Conservation (phyloP, 2,797 vertebrate genomes). For the Ctenosaura bakeri region DNA sequence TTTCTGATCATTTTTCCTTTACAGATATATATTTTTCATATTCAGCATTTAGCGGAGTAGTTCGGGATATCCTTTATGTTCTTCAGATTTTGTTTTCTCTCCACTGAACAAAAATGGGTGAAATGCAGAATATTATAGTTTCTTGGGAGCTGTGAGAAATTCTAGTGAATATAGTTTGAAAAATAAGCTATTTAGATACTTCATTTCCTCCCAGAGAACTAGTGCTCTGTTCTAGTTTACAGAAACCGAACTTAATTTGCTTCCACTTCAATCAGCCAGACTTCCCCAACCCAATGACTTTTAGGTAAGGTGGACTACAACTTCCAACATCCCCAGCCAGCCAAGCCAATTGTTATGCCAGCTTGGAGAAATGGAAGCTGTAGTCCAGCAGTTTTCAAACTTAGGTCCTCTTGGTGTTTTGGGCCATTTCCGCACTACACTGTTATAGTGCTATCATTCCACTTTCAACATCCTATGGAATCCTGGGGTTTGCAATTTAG, state of each 20-base stretch:
- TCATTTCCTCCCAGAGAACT: rapidly evolving
- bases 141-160: not conserved
- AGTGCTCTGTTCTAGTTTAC: not conserved
- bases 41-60: not conserved
- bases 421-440: too few species aligned
- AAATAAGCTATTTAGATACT: rapidly evolving
- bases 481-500: too few species aligned
- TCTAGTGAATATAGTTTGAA: not conserved
- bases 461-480: too few species aligned
- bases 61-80: not conserved
- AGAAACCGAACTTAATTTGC: not conserved
- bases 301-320: too few species aligned
- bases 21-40: not conserved
- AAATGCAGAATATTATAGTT: not conserved
- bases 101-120: not conserved
- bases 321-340: too few species aligned
- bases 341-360: too few species aligned
- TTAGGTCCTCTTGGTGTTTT: too few species aligned
- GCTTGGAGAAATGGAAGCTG: too few species aligned
- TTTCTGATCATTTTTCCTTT: not conserved
- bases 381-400: too few species aligned
- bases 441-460: too few species aligned
- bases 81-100: not conserved
- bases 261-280: not conserved
- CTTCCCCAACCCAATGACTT: too few species aligned